Conservation (phyloP, 2,113 vertebrate species). For the Progne subis region DNA sequence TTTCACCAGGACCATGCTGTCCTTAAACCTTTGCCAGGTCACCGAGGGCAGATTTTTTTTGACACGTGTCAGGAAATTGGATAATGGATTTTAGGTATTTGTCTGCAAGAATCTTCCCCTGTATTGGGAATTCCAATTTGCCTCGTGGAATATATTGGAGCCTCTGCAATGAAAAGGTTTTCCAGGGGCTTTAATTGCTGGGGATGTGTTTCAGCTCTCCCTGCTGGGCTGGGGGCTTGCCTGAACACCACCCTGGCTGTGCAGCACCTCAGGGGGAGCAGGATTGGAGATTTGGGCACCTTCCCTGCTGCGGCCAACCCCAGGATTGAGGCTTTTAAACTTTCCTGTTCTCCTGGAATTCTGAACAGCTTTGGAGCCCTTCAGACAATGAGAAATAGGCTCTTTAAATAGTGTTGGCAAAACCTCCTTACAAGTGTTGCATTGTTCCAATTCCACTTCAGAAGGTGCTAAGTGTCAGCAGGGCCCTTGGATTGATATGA, state of each 20-base stretch:
- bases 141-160: not conserved
- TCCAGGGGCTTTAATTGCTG: not conserved
- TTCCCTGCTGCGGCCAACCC: not conserved
- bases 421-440: not conserved
- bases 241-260: not conserved
- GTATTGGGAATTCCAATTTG: not conserved
- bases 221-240: not conserved
- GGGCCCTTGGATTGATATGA: not conserved
- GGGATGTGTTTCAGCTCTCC: not conserved
- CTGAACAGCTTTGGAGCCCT: not conserved
- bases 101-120: not conserved
- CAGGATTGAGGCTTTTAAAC: not conserved
- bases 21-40: not conserved
- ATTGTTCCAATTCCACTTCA: not conserved
- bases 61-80: not conserved
- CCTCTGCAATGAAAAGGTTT: not conserved
- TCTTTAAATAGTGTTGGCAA: not conserved
- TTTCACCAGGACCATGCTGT: not conserved
- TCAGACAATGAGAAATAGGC: not conserved
- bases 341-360: not conserved
- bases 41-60: not conserved
- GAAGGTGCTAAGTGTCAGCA: not conserved
- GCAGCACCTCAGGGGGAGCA: not conserved
- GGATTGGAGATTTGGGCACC: not conserved
- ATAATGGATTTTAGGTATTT: not conserved